Evolutionary conservation across 2,888 invertebrate genomes (phyloP).

Genomic region (Griposia aprilina): DNA sequence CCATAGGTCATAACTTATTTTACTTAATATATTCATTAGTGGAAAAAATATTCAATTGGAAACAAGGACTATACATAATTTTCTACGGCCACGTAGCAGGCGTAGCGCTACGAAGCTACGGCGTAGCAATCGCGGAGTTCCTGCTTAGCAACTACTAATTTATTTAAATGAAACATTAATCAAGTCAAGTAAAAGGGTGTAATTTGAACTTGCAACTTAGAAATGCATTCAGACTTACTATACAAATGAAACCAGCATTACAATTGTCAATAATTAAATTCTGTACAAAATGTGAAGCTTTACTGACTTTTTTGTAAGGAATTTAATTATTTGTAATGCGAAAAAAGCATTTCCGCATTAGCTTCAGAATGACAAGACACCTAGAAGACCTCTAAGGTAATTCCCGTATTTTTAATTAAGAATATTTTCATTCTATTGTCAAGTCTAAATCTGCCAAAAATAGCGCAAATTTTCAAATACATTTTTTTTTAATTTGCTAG

Average conservation of each 20-base stretch:
- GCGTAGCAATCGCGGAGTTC: neutral
- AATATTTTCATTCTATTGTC: no score
- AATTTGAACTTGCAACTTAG: neutral
- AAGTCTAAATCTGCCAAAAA: no score
- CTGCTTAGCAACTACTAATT: neutral
- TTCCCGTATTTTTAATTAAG: no score
- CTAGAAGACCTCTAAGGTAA: neutral
- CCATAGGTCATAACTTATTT: no score
- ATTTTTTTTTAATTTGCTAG: no score
- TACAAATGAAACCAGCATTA: neutral
- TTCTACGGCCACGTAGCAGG: neutral
- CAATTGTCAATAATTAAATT: neutral
- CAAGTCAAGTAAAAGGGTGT: neutral
- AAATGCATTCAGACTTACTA: neutral
- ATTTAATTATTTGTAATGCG: neutral
- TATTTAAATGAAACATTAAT: neutral
- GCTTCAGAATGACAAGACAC: no score
- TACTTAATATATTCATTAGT: neutral
- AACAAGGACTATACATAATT: neutral
- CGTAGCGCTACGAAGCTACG: constrained; percentile 13
- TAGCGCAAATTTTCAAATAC: no score
- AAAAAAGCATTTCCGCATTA: neutral
- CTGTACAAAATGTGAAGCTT: neutral
- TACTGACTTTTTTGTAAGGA: neutral
- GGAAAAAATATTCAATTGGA: neutral